Conservation (phyloP, 2,888 invertebrate species). For the Amphipoea oculea region DNA sequence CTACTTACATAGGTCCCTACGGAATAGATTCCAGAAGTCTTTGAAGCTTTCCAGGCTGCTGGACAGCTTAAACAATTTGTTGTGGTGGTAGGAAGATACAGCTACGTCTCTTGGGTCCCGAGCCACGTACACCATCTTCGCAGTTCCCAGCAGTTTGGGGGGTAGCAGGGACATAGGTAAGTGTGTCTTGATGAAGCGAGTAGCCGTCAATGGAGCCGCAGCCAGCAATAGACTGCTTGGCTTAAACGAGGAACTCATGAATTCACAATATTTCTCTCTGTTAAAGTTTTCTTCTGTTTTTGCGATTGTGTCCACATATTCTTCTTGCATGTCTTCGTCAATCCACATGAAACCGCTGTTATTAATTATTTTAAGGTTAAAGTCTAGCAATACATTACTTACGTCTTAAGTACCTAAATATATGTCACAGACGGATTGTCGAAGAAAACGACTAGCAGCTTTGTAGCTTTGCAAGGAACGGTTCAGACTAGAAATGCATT, state of each 20-base stretch:
- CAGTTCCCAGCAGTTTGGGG: conserved; percentile 84
- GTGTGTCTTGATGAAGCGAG: conserved; percentile 92
- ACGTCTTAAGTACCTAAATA: too few relatives aligned
- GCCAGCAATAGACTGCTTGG: conserved; percentile 50
- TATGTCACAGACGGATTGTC: too few relatives aligned
- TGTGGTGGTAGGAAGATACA: conserved; percentile 94
- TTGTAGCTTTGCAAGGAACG: too few relatives aligned
- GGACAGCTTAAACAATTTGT: conserved; percentile 87
- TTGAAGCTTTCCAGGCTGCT: conserved; percentile 90
- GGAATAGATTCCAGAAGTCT: conserved; percentile 92
- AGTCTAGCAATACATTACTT: background rate
- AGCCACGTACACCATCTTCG: conserved; percentile 93
- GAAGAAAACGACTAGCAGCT: background rate
- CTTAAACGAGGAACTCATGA: background rate
- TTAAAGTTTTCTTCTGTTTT: conserved; percentile 21
- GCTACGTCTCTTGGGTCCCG: conserved; percentile 95
- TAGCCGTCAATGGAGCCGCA: conserved; percentile 73
- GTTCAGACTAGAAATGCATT: too few relatives aligned
- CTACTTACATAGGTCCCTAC: conserved; percentile 89
- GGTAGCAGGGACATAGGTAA: conserved; percentile 93
- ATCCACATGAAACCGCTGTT: conserved; percentile 37
- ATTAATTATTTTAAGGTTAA: background rate
- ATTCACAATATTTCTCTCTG: conserved; percentile 5
- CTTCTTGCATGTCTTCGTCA: conserved; percentile 16
- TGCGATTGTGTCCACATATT: background rate